These are phyloP conservation scores for Synanthedon vespiformis DNA, from an alignment of 2,888 invertebrate species.

Conservation along the genomic window DNA sequence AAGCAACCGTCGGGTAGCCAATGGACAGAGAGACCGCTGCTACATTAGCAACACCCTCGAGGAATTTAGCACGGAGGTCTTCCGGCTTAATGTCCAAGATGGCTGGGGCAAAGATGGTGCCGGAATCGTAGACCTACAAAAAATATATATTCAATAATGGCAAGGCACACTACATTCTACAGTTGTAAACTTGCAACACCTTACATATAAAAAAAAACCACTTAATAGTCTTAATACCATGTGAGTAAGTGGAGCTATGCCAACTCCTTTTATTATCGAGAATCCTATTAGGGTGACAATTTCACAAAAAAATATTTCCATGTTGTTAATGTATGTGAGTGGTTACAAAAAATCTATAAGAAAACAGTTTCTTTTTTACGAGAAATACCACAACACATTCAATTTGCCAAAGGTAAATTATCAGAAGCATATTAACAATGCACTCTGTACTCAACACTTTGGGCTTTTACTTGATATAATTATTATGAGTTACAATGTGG, in stretches of 20 bases:
- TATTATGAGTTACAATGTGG: neutral
- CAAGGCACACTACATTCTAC: too few relatives aligned
- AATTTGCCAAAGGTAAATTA: conserved; percentile 64
- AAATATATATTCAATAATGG: too few relatives aligned
- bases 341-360: conserved; percentile 3
- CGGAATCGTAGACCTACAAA: conserved; percentile 91
- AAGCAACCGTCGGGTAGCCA: conserved; percentile 96
- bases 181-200: too few relatives aligned
- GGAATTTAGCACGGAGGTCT: conserved; percentile 90
- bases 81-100: conserved; percentile 98
- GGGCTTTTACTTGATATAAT: conserved; percentile 25
- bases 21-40: conserved; percentile 93
- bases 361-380: too few relatives aligned
- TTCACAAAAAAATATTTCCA: too few relatives aligned
- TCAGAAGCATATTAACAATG: conserved; percentile 37
- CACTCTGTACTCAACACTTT: conserved; percentile 66
- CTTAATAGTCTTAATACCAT: too few relatives aligned
- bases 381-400: conserved; percentile 16
- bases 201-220: too few relatives aligned
- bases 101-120: conserved; percentile 96
- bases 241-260: too few relatives aligned
- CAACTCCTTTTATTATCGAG: too few relatives aligned
- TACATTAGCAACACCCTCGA: conserved; percentile 94
- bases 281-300: too few relatives aligned
- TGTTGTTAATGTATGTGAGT: conserved; percentile 15